Evolutionary conservation across 2,888 invertebrate genomes (phyloP).

Genomic region (Loripinus fragilis): DNA sequence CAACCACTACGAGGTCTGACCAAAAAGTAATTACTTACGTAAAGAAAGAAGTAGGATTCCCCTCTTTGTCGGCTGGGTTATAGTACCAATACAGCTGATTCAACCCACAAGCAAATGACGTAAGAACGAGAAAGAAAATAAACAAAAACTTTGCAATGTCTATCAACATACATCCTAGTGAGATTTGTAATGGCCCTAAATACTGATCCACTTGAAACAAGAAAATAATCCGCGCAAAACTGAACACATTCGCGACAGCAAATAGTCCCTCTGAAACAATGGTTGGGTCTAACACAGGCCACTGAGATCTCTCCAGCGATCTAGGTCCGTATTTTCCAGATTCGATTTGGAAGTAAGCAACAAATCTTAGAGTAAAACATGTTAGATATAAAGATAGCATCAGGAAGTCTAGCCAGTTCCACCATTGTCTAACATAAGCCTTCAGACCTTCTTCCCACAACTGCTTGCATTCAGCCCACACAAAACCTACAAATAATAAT

Average conservation of each 20-base stretch:
- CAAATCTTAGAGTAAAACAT: conserved; percentile 85
- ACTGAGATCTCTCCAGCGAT: conserved; percentile 82
- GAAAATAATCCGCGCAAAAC: conserved; percentile 86
- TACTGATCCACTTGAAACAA: conserved; percentile 86
- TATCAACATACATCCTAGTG: conserved; percentile 86
- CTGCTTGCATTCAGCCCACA: conserved; percentile 86
- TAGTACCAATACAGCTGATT: conserved; percentile 89
- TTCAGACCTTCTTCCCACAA: conserved; percentile 86
- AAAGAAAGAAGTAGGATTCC: conserved; percentile 70
- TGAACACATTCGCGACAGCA: conserved; percentile 86
- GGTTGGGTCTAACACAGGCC: conserved; percentile 85
- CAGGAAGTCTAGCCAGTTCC: conserved; percentile 86
- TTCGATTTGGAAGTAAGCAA: conserved; percentile 82
- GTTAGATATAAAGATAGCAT: conserved; percentile 86
- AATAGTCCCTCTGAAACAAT: conserved; percentile 85
- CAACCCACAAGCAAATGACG: conserved; percentile 86
- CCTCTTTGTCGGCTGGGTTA: conserved; percentile 70
- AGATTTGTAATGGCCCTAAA: conserved; percentile 85
- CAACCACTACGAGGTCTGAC: no score
- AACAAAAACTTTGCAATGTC: conserved; percentile 86
- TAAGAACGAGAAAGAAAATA: conserved; percentile 84
- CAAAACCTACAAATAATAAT: conserved; percentile 84
- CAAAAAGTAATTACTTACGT: no score
- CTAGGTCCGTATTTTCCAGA: conserved; percentile 81
- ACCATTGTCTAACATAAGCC: conserved; percentile 85